phyloP scores from a whole-genome alignment of 2,888 invertebrate species.

The Notodonta dromedarius region DNA sequence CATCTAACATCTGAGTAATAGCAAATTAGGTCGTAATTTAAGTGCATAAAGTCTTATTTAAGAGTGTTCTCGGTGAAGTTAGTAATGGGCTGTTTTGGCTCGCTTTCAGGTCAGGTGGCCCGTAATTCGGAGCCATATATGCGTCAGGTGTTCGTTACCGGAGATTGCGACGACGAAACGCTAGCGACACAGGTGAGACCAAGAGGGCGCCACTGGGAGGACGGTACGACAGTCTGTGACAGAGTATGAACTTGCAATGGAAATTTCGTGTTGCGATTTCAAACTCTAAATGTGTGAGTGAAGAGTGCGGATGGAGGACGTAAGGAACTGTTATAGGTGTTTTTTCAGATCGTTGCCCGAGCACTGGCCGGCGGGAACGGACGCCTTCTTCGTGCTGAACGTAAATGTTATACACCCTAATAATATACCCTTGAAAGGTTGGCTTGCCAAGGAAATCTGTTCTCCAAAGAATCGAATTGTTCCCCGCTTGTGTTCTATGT shows the following conservation, averaged over 20 bases:
- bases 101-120: conserved; percentile 91
- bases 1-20: conserved; percentile 24
- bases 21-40: conserved; percentile 4
- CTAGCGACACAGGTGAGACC: conserved; percentile 87
- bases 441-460: conserved; percentile 11
- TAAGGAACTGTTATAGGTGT: conserved; percentile 68
- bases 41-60: conserved; percentile 15
- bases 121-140: conserved; percentile 97
- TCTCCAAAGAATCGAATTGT: background rate
- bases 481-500: background rate
- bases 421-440: conserved; percentile 32
- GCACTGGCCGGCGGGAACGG: conserved; percentile 55
- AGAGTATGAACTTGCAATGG: conserved; percentile 71
- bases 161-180: conserved; percentile 85
- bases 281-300: conserved; percentile 48
- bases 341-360: conserved; percentile 74
- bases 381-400: conserved; percentile 66
- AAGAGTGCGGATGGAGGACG: conserved; percentile 42
- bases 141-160: conserved; percentile 95
- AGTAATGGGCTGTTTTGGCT: conserved; percentile 72
- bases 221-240: conserved; percentile 22
- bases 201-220: conserved; percentile 26
- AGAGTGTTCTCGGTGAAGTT: conserved; percentile 43
- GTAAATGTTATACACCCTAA: conserved; percentile 63
- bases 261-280: conserved; percentile 57